phyloP scores from a whole-genome alignment of 2,888 invertebrate species.

The Heliothis peltigera region DNA sequence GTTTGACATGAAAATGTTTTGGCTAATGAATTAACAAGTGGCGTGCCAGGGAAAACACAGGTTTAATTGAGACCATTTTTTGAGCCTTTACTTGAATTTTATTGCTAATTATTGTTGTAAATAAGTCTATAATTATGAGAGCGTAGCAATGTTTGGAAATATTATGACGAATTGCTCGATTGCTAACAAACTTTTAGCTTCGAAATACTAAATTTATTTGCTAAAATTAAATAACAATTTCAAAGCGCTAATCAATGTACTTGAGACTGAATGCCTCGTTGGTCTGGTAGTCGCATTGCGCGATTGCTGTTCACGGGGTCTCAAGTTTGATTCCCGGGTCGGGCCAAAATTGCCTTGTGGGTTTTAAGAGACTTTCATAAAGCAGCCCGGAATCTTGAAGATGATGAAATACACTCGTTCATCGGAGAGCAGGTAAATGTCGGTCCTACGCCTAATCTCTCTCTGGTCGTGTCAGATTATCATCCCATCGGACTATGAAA shows the following conservation, averaged over 20 bases:
- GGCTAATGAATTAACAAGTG: slow-evolving; percentile 77
- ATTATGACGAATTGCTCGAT: not conserved
- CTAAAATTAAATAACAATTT: not conserved
- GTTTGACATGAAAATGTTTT: slow-evolving; percentile 53
- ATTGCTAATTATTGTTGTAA: not conserved
- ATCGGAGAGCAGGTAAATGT: no score
- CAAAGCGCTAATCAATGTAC: not conserved
- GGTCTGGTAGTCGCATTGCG: no score
- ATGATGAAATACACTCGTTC: no score
- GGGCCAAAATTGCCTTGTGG: no score
- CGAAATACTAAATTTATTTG: not conserved
- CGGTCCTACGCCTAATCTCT: no score
- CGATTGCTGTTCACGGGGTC: no score
- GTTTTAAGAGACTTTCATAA: no score
- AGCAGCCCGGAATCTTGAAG: no score
- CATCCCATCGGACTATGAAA: no score
- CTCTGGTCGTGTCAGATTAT: no score
- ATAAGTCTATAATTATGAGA: not conserved
- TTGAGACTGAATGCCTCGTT: no score
- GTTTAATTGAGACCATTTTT: slow-evolving; percentile 47
- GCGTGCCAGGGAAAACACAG: slow-evolving; percentile 79
- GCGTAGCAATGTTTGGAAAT: not conserved
- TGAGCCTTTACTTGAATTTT: not conserved
- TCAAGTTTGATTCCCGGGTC: no score
- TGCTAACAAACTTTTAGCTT: not conserved